phyloP scores from a whole-genome alignment of 2,888 invertebrate species.

The Lithophane ornitopus region DNA sequence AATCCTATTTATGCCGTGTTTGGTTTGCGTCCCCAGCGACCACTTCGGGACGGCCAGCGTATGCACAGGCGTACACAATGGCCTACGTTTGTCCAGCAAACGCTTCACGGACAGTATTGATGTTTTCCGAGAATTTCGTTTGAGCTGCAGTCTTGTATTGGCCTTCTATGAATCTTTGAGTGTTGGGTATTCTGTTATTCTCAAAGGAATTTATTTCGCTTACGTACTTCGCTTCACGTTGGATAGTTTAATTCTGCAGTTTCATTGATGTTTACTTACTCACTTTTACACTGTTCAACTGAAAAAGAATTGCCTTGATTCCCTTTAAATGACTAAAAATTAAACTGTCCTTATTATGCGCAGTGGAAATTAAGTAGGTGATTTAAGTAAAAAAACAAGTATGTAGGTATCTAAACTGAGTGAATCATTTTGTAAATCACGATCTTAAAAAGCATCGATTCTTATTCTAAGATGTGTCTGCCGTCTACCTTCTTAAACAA shows the following conservation, averaged over 20 bases:
- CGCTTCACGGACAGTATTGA: conserved; percentile 33
- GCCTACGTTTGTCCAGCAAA: conserved; percentile 44
- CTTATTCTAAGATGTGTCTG: too few species aligned
- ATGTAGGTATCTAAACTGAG: too few species aligned
- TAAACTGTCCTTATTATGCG: too few species aligned
- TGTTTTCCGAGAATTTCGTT: conserved; percentile 35
- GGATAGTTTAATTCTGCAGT: neutral
- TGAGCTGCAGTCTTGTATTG: conserved; percentile 31
- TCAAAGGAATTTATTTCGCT: conserved; percentile 16
- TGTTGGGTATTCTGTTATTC: conserved; percentile 14
- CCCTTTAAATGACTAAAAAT: too few species aligned
- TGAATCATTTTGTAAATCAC: too few species aligned
- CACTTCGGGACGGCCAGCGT: conserved; percentile 27
- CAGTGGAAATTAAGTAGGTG: too few species aligned
- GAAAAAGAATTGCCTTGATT: too few species aligned
- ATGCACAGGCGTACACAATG: conserved; percentile 41
- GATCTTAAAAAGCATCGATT: too few species aligned
- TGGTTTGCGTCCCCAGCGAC: conserved; percentile 33
- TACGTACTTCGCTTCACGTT: neutral
- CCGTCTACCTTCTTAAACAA: neutral
- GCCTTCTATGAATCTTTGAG: conserved; percentile 25
- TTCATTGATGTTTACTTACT: neutral
- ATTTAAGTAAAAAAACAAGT: too few species aligned
- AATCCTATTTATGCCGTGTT: conserved; percentile 44
- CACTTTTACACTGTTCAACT: too few species aligned